Percentiles rank a stretch among this genome's conserved stretches.
These are phyloP conservation scores for Stigmatopora nigra DNA, from an alignment of 2,113 vertebrate species.

Conservation along the genomic window DNA sequence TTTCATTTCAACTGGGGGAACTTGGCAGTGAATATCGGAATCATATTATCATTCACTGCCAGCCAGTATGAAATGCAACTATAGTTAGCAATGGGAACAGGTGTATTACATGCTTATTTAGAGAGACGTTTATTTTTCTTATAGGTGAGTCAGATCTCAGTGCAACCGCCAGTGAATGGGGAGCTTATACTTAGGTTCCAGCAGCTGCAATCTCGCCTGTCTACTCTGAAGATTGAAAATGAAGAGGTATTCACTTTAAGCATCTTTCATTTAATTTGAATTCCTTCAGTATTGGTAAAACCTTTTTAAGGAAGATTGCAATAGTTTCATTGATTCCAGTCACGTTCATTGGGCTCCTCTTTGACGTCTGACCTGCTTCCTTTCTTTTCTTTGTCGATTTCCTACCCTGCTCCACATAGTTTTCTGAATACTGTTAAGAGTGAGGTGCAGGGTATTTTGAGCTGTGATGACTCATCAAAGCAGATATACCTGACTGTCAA, in stretches of 20 bases:
- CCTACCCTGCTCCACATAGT: conserved; percentile 5
- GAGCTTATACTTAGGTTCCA: conserved; percentile 93
- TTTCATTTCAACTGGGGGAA: too few relatives aligned
- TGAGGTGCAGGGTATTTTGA: not conserved
- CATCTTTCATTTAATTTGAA: not conserved
- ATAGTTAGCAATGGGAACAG: not conserved
- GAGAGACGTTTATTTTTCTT: not conserved
- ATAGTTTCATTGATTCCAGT: conserved; percentile 13
- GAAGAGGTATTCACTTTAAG: conserved; percentile 80
- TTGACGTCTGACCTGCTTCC: conserved; percentile 27
- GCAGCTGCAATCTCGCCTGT: conserved; percentile 89
- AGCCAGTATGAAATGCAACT: not conserved
- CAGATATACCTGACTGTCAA: not conserved
- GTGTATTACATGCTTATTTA: not conserved
- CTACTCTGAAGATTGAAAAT: conserved; percentile 94
- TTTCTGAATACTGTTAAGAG: conserved; percentile 16
- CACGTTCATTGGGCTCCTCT: conserved; percentile 7
- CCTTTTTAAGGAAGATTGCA: conserved; percentile 1
- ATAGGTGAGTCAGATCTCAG: conserved; percentile 90
- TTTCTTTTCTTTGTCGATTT: conserved; percentile 1
- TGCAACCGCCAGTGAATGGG: conserved; percentile 87
- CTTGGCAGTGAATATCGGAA: too few relatives aligned
- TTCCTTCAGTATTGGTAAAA: not conserved
- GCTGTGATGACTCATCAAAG: not conserved
- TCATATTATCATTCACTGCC: too few relatives aligned